A percentile compares a stretch with the other conserved stretches of the same genome.
phyloP scores from a whole-genome alignment of 1,140 invertebrate species.

The Panagrolaimus sp. region DNA sequence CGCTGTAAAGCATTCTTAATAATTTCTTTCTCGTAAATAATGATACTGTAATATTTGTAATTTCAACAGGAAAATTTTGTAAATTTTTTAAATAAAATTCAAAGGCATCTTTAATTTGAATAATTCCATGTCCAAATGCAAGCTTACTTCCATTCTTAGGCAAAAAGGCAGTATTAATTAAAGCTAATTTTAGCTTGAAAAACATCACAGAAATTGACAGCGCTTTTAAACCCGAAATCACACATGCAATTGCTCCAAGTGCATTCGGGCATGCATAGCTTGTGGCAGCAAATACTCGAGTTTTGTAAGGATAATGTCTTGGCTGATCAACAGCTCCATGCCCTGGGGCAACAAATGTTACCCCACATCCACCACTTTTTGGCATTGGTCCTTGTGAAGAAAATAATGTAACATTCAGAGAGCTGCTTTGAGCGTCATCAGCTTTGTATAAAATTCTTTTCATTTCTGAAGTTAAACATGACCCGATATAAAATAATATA shows the following conservation, averaged over 20 bases:
- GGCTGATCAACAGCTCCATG: conserved; percentile 84
- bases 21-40: no score
- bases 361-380: conserved; percentile 70
- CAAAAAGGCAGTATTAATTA: conserved; percentile 79
- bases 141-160: conserved; percentile 62
- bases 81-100: conserved; percentile 67
- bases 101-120: conserved; percentile 83
- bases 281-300: conserved; percentile 79
- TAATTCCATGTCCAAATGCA: conserved; percentile 72
- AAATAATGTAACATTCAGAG: conserved; percentile 85
- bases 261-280: conserved; percentile 87
- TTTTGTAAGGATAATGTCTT: conserved; percentile 77
- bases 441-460: conserved; percentile 89
- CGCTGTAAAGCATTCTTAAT: no score
- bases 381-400: conserved; percentile 71
- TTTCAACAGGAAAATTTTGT: conserved; percentile 66
- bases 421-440: conserved; percentile 73
- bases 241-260: conserved; percentile 71
- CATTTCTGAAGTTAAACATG: conserved; percentile 94
- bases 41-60: conserved; percentile 58
- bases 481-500: conserved; percentile 84
- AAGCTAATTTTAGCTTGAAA: conserved; percentile 76
- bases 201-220: conserved; percentile 72
- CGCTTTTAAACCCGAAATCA: conserved; percentile 75
- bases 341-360: conserved; percentile 85